A percentile compares a stretch with the other conserved stretches of the same genome.
Evolutionary conservation across 2,888 invertebrate species (phyloP).

Genomic region (Pediacus dermestoides): DNA sequence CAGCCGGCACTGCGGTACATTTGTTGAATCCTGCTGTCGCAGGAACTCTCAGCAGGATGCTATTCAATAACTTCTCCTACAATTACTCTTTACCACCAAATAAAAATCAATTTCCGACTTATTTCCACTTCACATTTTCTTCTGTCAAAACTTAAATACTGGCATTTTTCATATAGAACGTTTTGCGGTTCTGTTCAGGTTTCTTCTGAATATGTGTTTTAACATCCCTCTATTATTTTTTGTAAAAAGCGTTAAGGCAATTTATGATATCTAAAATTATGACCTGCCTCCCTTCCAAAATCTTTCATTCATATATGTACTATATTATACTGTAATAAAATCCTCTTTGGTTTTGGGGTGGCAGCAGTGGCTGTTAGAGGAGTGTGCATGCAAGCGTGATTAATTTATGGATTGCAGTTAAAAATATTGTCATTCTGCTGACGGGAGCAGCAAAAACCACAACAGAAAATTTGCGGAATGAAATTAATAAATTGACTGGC

Average conservation of each 20-base stretch:
- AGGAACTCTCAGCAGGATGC: constrained; percentile 39
- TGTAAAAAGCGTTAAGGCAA: no score
- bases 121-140: constrained; percentile 38
- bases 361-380: no score
- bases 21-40: constrained; percentile 34
- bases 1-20: constrained; percentile 40
- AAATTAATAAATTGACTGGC: no score
- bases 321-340: no score
- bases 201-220: no score
- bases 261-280: no score
- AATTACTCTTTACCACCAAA: constrained; percentile 43
- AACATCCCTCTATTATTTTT: no score
- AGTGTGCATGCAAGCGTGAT: no score
- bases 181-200: no score
- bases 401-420: constrained; percentile 9
- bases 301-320: no score
- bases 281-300: no score
- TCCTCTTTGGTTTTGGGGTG: no score
- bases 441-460: constrained; percentile 10
- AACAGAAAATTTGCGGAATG: constrained; percentile 10
- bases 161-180: constrained; percentile 16
- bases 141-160: constrained; percentile 23
- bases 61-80: constrained; percentile 44
- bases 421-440: constrained; percentile 10
- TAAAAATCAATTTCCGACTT: constrained; percentile 46